Conservation (phyloP, 2,113 vertebrate genomes). For the Albula goreensis region DNA sequence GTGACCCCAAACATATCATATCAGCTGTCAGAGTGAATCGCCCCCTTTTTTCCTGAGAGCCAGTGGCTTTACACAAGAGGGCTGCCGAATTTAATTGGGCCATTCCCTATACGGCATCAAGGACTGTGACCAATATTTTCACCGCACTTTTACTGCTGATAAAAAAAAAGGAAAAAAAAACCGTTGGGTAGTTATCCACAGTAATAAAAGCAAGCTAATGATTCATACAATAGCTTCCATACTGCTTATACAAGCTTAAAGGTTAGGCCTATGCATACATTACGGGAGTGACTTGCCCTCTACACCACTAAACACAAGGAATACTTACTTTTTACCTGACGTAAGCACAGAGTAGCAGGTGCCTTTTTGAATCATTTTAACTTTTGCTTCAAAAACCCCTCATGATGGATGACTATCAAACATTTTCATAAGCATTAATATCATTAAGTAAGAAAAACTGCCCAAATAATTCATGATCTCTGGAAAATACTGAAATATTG, state of each 20-base stretch:
- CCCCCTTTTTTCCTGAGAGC: not conserved
- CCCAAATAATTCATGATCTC: not conserved
- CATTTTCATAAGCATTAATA: not conserved
- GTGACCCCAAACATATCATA: constrained; percentile 24
- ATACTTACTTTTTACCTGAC: not conserved
- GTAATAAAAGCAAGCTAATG: not conserved
- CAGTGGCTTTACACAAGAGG: not conserved
- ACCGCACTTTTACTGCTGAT: not conserved
- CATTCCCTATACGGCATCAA: not conserved
- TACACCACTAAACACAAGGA: not conserved
- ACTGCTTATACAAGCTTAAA: not conserved
- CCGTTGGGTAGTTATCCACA: constrained; percentile 10
- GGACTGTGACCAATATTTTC: not conserved
- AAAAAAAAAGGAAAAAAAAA: constrained; percentile 6
- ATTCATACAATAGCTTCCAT: not conserved
- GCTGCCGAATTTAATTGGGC: not conserved
- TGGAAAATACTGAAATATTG: too few species aligned
- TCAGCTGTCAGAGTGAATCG: constrained; percentile 21
- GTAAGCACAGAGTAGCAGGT: not conserved
- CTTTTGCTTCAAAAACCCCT: not conserved
- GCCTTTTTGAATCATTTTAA: not conserved
- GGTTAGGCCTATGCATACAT: not conserved
- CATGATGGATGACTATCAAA: not conserved
- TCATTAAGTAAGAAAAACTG: not conserved
- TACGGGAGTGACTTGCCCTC: not conserved